Base-by-base conservation (phyloP, 2,888 invertebrate genomes). In the Pseudococcus longispinus region DNA sequence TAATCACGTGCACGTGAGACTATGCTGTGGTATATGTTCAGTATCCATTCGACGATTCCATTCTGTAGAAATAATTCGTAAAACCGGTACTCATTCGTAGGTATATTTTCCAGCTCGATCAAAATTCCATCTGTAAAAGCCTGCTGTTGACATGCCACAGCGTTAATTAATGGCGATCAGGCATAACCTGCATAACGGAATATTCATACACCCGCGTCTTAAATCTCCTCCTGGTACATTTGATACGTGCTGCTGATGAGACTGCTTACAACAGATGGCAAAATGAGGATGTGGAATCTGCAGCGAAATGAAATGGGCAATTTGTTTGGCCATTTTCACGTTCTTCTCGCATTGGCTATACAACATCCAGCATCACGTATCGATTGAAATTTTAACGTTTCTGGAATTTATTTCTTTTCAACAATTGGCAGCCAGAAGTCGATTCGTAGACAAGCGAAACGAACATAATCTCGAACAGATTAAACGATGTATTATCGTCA, bases 361-460 rank as follows among this genome's bases (percentile, higher is more conserved):
- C 20, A 20, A 8, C 5, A 60, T n/a, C 13, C 44, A 46, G 37
- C n/a, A 51, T 70, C 70, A 70, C 70, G 70, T 70, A 32, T 26
- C 11, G 26, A 26, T 65, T 65, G 65, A 26, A 74, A 37, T 37
- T 74, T 74, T 18, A 26, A 74, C 74, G 74, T 74, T 74, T 74
- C n/a, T 37, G 37, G 74, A 74, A 74, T 74, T 37, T 37, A n/a
- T 32, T 37, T 74, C 74, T 13, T 18, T 70, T 70, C n/a, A 70
- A 32, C 74, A 18, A 32, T 74, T 37, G 74, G 37, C 26, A 32
- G 37, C 5, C 23, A 26, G 26, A 4, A 29, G 74, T 74, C 32
- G 32, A 74, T 74, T 74, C 18, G 29, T 26, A 23, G 74, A 74
- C 74, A 74, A 74, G 32, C 74, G 74, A 74, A 18, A 74, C 74